Base-by-base conservation (phyloP, 2,888 invertebrate genomes). In the Chesias legatella region DNA sequence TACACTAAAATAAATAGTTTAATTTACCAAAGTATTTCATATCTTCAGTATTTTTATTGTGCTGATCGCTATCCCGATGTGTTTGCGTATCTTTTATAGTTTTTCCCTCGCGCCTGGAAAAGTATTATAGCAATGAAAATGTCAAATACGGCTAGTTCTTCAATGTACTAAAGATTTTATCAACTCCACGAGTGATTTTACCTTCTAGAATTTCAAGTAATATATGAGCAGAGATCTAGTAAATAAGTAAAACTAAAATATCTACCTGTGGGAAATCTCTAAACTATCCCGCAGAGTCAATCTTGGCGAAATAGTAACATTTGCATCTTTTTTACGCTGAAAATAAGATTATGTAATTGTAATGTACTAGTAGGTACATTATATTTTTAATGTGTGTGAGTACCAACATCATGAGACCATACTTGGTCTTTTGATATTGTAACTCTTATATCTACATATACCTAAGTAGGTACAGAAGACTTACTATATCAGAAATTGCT, bases 181-280 rank as follows among this genome's bases (percentile, higher is more conserved):
- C 5, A 3, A 3, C 2, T 5, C 13, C 5, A 17, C 13, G 13
- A 17, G 13, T 17, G 13, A 17, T 17, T 17, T 3, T 3, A 17
- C 13, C 5, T 9, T 7, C 3, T 10, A 6, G 10, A 30, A n/a
- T 22, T n/a, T 26, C 6, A 38, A 10, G 8, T n/a, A 8, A 28
- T 24, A 27, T 11, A 24, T 22, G 29, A 13, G 6, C 9, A 6
- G n/a, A n/a, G n/a, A n/a, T 11, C 22, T 2, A 7, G n/a, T 27
- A 32, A 40, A 33, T 24, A 32, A 40, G 31, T 24, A 52, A 43
- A 21, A 31, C 7, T 57, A 53, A 57, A 56, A 61, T 51, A 56
- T 34, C 55, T 73, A 84, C 84, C 77, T 79, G 69, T 75, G 73
- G 31, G 49, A 62, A 54, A 84, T 67, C 61, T 82, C 82, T 58